These are phyloP conservation scores for Crenuchus spilurus DNA, from an alignment of 2,797 vertebrate genomes.

Conservation along the genomic window DNA sequence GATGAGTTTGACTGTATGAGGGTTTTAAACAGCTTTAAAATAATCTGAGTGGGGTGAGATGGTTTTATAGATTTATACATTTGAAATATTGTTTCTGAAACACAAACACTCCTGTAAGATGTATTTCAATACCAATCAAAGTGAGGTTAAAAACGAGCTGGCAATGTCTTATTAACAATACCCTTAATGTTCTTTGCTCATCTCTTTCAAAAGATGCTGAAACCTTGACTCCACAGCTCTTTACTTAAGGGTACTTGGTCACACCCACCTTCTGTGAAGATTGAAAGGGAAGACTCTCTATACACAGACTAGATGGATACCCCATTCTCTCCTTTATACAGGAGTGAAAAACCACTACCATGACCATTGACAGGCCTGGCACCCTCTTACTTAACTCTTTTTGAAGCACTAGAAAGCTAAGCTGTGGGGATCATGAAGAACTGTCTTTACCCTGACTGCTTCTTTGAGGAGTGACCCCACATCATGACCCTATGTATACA, in stretches of 20 bases:
- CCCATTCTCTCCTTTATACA: conserved; percentile 10
- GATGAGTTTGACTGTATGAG: neutral
- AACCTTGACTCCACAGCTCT: neutral
- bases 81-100: too few relatives aligned
- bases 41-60: too few relatives aligned
- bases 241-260: neutral
- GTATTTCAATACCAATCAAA: too few relatives aligned
- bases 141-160: too few relatives aligned
- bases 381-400: conserved; percentile 6
- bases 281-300: neutral
- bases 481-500: neutral
- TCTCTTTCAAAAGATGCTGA: neutral
- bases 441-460: conserved; percentile 4
- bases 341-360: neutral
- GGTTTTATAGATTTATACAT: too few relatives aligned
- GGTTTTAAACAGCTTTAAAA: too few relatives aligned
- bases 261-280: conserved; percentile 6
- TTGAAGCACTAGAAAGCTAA: neutral
- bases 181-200: neutral
- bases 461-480: conserved; percentile 1
- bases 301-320: conserved; percentile 1
- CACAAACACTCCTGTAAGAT: too few relatives aligned
- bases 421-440: neutral
- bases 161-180: too few relatives aligned
- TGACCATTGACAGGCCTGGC: neutral